Percentiles rank a stretch among this genome's conserved stretches.
Conservation (phyloP, 2,113 vertebrate genomes). For the Okapia johnstoni region DNA sequence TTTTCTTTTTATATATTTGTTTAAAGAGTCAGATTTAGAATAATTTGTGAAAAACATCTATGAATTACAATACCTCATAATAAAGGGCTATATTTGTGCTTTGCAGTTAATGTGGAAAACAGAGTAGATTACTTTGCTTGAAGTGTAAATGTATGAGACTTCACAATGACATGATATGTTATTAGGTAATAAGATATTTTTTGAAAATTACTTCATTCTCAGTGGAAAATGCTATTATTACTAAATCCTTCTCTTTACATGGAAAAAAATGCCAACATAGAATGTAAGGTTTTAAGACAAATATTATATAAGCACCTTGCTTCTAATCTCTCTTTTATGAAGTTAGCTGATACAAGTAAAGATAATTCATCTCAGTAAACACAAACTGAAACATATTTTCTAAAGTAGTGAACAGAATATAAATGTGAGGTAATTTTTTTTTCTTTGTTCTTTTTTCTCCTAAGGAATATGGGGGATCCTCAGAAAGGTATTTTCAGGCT, state of each 20-base stretch:
- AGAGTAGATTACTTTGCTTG: not conserved
- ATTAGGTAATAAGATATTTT: not conserved
- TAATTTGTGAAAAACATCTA: not conserved
- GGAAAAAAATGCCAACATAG: not conserved
- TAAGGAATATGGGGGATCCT: not conserved
- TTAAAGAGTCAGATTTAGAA: not conserved
- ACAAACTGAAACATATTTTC: not conserved
- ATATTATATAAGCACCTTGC: not conserved
- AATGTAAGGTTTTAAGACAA: not conserved
- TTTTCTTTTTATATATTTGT: not conserved
- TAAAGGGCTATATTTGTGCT: not conserved
- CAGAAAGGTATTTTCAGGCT: not conserved
- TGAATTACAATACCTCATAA: not conserved
- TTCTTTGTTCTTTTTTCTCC: not conserved
- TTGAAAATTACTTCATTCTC: not conserved
- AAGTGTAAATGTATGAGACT: not conserved
- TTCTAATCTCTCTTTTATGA: not conserved
- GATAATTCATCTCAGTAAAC: not conserved
- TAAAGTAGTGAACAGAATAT: not conserved
- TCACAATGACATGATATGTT: not conserved
- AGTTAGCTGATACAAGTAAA: not conserved
- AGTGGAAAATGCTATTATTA: not conserved
- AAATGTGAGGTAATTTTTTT: not conserved
- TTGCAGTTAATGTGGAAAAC: not conserved
- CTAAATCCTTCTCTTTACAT: not conserved